These are phyloP conservation scores for Fukomys damarensis DNA, from an alignment of 2,113 vertebrate genomes.

Conservation along the genomic window DNA sequence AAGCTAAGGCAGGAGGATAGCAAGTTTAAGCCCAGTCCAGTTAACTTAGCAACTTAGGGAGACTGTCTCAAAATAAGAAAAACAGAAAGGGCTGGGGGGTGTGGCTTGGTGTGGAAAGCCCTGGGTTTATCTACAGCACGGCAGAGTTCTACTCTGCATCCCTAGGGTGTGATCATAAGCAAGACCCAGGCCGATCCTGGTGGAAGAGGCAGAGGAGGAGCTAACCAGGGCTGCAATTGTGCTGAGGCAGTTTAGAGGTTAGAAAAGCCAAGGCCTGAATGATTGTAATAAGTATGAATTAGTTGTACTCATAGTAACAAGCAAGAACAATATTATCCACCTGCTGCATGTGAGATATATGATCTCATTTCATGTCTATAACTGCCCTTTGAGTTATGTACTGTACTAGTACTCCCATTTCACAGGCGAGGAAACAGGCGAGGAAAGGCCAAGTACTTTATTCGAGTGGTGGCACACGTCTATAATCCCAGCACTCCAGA, in stretches of 20 bases:
- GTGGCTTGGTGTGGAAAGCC: background rate
- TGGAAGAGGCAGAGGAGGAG: too few relatives aligned
- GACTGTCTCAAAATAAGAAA: background rate
- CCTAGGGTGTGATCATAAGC: background rate
- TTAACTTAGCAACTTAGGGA: background rate
- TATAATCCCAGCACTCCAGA: background rate
- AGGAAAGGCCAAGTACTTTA: slow-evolving; percentile 8
- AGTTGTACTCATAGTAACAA: background rate
- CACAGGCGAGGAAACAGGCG: background rate
- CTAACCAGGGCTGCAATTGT: background rate
- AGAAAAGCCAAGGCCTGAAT: background rate
- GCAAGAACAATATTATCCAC: background rate
- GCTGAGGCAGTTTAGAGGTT: background rate
- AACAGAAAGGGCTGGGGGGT: background rate
- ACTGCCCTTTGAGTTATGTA: background rate
- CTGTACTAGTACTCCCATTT: background rate
- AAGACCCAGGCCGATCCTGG: background rate
- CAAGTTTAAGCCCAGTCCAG: background rate
- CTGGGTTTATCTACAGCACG: background rate
- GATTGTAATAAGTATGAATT: background rate
- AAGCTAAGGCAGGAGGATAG: background rate
- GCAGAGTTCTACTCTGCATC: background rate
- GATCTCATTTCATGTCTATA: background rate
- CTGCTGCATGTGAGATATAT: background rate
- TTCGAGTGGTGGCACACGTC: background rate